Percentiles rank a stretch among this genome's conserved stretches.
These are phyloP conservation scores for Helobdella robusta DNA, from an alignment of 2,888 invertebrate species.

Conservation along the genomic window DNA sequence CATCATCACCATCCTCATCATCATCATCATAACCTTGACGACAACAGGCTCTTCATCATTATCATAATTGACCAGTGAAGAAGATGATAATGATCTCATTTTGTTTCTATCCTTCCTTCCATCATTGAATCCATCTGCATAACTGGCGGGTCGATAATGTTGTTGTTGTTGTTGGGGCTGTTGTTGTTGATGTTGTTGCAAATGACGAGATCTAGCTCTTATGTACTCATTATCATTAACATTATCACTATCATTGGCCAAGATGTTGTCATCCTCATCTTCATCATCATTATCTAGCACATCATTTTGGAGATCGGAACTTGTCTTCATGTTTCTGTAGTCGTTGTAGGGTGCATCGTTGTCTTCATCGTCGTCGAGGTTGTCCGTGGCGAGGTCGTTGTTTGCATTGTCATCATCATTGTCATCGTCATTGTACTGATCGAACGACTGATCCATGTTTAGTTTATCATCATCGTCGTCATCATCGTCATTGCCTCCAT, in stretches of 20 bases:
- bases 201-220: no score
- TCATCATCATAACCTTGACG: slow-evolving; percentile 15
- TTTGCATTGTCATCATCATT: slow-evolving; percentile 8
- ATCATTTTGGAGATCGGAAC: no score
- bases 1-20: no score
- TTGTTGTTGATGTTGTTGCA: no score
- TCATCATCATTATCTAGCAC: slow-evolving; percentile 19
- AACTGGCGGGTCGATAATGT: no score
- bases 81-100: no score
- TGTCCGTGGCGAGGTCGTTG: slow-evolving; percentile 1
- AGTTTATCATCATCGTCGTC: not conserved
- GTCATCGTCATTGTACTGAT: not conserved
- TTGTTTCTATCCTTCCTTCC: no score
- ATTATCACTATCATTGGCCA: slow-evolving; percentile 1
- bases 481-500: not conserved
- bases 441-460: not conserved
- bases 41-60: slow-evolving; percentile 23
- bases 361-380: slow-evolving; percentile 6
- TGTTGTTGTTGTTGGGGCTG: no score
- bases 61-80: not conserved
- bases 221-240: slow-evolving; percentile 8
- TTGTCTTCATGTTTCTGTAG: no score
- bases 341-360: slow-evolving; percentile 11
- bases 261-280: slow-evolving; percentile 5
- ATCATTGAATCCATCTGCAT: no score